These are phyloP conservation scores for Spodoptera picta DNA, from an alignment of 2,888 invertebrate genomes.

Conservation along the genomic window DNA sequence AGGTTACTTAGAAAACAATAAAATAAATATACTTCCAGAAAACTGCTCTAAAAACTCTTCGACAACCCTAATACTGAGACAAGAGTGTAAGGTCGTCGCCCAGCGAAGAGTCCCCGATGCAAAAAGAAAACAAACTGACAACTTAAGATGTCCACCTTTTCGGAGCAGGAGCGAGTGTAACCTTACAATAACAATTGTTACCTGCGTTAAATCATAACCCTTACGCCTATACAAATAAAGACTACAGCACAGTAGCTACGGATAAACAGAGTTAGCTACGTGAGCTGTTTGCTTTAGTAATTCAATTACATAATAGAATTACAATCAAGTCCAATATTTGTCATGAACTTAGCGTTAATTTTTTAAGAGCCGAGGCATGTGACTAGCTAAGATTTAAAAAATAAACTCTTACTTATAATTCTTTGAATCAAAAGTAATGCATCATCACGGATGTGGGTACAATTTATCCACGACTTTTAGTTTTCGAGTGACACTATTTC, in stretches of 20 bases:
- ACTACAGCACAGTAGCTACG: constrained; percentile 50
- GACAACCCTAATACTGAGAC: constrained; percentile 72
- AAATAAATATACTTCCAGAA: too few relatives aligned
- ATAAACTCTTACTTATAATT: constrained; percentile 8
- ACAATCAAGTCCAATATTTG: constrained; percentile 57
- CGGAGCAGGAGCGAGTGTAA: constrained; percentile 69
- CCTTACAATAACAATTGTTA: constrained; percentile 83
- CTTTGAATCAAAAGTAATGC: constrained; percentile 7
- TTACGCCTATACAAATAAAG: constrained; percentile 67
- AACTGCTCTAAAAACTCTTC: background rate
- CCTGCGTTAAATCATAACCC: constrained; percentile 50
- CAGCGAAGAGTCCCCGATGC: constrained; percentile 75
- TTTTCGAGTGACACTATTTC: constrained; percentile 12
- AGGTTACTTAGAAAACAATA: too few relatives aligned
- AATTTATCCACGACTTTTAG: constrained; percentile 2
- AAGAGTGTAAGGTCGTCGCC: constrained; percentile 77
- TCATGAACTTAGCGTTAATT: constrained; percentile 36
- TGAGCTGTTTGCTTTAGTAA: constrained; percentile 73
- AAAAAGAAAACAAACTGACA: constrained; percentile 86
- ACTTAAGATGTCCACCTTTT: constrained; percentile 81
- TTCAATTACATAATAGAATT: constrained; percentile 73
- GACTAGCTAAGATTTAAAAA: constrained; percentile 1
- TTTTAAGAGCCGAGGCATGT: constrained; percentile 12
- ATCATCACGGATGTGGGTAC: background rate
- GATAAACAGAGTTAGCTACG: constrained; percentile 44